phyloP scores from a whole-genome alignment of 2,888 invertebrate genomes.

The Plutella xylostella region DNA sequence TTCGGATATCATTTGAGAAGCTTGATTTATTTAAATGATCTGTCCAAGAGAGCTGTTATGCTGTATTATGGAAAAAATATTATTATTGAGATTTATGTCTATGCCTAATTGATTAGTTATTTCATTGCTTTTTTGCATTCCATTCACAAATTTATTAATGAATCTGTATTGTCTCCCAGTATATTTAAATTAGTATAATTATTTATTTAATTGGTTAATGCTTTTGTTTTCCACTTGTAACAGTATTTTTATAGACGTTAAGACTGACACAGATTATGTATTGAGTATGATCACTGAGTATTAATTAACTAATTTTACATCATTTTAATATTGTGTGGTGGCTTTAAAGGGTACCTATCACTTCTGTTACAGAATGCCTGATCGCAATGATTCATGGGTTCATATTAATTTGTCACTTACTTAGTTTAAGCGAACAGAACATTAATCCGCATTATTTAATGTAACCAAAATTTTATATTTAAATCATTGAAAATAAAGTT shows the following conservation, averaged over 20 bases:
- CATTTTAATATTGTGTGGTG: conserved; percentile 34
- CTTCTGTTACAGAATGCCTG: not conserved
- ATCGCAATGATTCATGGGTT: conserved; percentile 26
- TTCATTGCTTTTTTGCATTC: conserved; percentile 43
- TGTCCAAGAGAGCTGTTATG: too few relatives aligned
- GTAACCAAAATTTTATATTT: conserved; percentile 56
- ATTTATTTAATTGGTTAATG: conserved; percentile 15
- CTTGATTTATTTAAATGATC: too few relatives aligned
- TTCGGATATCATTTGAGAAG: not conserved
- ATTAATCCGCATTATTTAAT: conserved; percentile 51
- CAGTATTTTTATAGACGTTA: conserved; percentile 62
- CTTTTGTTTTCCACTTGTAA: conserved; percentile 19
- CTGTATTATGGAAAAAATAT: too few relatives aligned
- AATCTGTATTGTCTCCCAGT: conserved; percentile 41
- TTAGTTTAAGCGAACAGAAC: conserved; percentile 35
- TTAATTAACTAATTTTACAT: conserved; percentile 28
- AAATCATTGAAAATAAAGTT: conserved; percentile 53
- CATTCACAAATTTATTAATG: conserved; percentile 31
- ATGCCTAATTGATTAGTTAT: too few relatives aligned
- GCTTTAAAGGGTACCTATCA: conserved; percentile 31
- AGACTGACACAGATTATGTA: conserved; percentile 63
- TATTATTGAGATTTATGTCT: not conserved
- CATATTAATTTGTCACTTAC: conserved; percentile 31
- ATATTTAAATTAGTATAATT: conserved; percentile 23
- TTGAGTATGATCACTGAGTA: conserved; percentile 56